Evolutionary conservation across 2,888 invertebrate genomes (phyloP), one percentile per base, ranked within the genome.

Genomic region (Leucophenga maculata): DNA sequence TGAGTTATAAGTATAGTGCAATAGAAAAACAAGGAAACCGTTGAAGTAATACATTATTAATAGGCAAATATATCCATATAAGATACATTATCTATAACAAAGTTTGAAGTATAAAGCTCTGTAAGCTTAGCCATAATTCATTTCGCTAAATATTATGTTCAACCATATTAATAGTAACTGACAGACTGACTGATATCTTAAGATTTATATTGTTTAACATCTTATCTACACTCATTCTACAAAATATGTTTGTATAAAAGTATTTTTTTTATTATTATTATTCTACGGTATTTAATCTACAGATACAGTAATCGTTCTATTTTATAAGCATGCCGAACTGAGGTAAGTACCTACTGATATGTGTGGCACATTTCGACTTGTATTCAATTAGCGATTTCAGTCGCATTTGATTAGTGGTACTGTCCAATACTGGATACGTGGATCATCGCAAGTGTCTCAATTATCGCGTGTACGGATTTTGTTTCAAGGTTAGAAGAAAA

Each of bases 381-480:
- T 6, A 64, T 46, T 48, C 62, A 64, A 64, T 48, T 64, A 16
- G 13, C 22, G 18, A 46, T 39, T 64, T 64, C 62, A 64, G 62
- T 64, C 62, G 46, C 62, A 9, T 22, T 46, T 64, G 46, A 64
- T 48, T 48, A 48, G 62, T 48, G 48, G 46, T 20, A 46, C 13
- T 22, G 46, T 64, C 9, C 1, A 32, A 22, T 22, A 64, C 62
- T 39, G 39, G 11, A 50, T 11, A n/a, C 50, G 50, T 1, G 50
- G 8, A 16, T 50, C 13, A 16, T 50, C 13, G 16, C 11, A 39
- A 3, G 3, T 39, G 39, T 11, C 39, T 39, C 6, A 39, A 39
- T 39, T 39, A 11, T 11, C 39, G 8, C 9, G 39, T 39, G 39
- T 39, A 39, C 39, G 39, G 39, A 39, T 39, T 39, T 8, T 39